phyloP scores from a whole-genome alignment of 2,797 vertebrate species.

The Sylvilagus floridanus region DNA sequence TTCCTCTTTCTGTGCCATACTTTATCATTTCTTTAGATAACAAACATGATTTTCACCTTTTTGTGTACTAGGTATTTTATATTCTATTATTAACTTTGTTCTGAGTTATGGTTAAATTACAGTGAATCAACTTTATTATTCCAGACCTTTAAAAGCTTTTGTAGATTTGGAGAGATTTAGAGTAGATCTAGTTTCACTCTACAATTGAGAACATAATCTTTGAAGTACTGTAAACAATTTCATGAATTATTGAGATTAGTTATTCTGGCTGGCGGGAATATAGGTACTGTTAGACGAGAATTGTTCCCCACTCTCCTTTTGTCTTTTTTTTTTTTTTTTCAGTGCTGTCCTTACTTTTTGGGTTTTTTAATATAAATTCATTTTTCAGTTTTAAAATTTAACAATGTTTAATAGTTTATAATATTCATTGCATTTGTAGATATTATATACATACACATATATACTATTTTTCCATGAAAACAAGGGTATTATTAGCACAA shows the following conservation, averaged over 20 bases:
- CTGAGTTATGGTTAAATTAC: not conserved
- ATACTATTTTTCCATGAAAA: no score
- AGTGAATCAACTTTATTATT: conserved; percentile 19
- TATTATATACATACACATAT: no score
- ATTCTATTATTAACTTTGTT: not conserved
- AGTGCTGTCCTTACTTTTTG: no score
- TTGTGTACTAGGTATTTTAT: not conserved
- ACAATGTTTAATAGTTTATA: no score
- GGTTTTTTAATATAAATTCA: no score
- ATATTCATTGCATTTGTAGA: no score
- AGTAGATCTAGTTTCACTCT: not conserved
- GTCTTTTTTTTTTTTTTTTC: not conserved
- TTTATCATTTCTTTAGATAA: not conserved
- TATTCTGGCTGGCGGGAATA: not conserved
- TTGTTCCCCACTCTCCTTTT: not conserved
- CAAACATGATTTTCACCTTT: not conserved
- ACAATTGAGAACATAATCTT: not conserved
- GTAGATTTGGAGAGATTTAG: not conserved
- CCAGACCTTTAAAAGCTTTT: not conserved
- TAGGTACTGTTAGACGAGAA: no score
- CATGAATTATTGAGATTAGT: not conserved
- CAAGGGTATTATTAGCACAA: no score
- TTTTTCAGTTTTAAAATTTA: no score
- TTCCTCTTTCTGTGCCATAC: not conserved
- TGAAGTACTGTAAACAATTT: not conserved